phyloP scores from a whole-genome alignment of 2,888 invertebrate genomes.

The Apodemia duryi region DNA sequence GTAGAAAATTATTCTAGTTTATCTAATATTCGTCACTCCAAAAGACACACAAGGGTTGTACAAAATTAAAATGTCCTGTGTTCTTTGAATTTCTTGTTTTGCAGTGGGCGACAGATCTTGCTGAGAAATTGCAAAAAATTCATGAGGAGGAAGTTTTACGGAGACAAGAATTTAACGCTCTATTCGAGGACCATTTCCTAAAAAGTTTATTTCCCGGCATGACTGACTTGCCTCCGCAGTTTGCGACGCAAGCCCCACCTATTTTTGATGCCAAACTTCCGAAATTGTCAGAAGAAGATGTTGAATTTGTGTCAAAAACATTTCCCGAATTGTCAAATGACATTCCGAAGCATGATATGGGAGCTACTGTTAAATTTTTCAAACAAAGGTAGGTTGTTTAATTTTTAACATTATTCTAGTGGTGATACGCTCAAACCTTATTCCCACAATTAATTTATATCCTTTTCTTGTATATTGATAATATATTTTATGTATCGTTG shows the following conservation, averaged over 20 bases:
- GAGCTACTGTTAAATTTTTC: constrained; percentile 85
- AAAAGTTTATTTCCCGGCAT: constrained; percentile 93
- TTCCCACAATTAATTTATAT: no score
- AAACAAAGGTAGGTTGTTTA: constrained; percentile 68
- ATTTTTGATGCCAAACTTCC: constrained; percentile 87
- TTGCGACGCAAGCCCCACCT: constrained; percentile 88
- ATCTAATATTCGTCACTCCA: no score
- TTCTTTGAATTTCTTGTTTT: background rate
- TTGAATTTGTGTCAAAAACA: constrained; percentile 81
- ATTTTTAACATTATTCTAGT: background rate
- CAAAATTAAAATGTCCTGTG: no score
- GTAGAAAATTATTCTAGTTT: no score
- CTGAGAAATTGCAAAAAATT: constrained; percentile 87
- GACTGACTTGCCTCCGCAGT: constrained; percentile 90
- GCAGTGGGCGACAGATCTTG: constrained; percentile 91
- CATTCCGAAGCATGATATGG: constrained; percentile 84
- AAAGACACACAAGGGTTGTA: no score
- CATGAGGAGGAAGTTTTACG: constrained; percentile 90
- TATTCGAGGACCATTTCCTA: constrained; percentile 92
- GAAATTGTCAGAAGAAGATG: constrained; percentile 79
- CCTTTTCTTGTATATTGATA: no score
- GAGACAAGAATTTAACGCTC: constrained; percentile 86
- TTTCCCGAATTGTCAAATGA: constrained; percentile 84
- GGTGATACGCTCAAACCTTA: no score
- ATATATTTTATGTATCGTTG: no score